Evolutionary conservation across 2,113 vertebrate species (phyloP).

Genomic region (Eubucco bourcierii): DNA sequence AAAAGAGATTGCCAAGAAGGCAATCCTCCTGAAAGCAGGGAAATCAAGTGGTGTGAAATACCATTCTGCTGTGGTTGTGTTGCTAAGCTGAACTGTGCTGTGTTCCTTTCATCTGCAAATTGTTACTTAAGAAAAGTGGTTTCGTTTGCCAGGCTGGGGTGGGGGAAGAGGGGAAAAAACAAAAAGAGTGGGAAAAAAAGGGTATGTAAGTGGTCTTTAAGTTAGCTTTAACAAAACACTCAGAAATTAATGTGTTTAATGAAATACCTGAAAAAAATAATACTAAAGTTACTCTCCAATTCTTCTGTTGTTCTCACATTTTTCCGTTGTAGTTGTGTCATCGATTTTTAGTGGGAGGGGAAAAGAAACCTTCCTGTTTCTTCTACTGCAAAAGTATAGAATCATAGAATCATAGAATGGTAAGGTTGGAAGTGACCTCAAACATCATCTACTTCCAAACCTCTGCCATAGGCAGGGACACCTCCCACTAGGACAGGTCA

Average conservation of each 20-base stretch:
- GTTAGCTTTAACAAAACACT: not conserved
- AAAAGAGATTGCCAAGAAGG: not conserved
- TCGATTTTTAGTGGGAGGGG: not conserved
- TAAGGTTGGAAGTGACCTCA: too few species aligned
- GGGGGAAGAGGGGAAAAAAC: not conserved
- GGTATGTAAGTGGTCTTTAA: not conserved
- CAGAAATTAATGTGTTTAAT: not conserved
- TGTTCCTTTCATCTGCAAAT: not conserved
- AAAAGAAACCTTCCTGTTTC: not conserved
- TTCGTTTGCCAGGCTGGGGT: not conserved
- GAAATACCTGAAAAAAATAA: not conserved
- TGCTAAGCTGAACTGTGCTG: not conserved
- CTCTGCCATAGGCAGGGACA: too few species aligned
- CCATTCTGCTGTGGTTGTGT: not conserved
- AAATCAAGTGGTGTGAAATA: not conserved
- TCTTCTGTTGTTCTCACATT: not conserved
- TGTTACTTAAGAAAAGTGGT: not conserved
- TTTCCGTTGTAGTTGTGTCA: not conserved
- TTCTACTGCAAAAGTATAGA: not conserved
- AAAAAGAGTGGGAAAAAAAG: not conserved
- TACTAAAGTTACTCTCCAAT: not conserved
- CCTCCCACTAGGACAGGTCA: too few species aligned
- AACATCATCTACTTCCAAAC: too few species aligned
- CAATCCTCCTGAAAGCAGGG: not conserved
- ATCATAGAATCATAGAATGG: too few species aligned